Evolutionary conservation across 2,888 invertebrate species (phyloP).

Genomic region (Leucoptera coffeella): DNA sequence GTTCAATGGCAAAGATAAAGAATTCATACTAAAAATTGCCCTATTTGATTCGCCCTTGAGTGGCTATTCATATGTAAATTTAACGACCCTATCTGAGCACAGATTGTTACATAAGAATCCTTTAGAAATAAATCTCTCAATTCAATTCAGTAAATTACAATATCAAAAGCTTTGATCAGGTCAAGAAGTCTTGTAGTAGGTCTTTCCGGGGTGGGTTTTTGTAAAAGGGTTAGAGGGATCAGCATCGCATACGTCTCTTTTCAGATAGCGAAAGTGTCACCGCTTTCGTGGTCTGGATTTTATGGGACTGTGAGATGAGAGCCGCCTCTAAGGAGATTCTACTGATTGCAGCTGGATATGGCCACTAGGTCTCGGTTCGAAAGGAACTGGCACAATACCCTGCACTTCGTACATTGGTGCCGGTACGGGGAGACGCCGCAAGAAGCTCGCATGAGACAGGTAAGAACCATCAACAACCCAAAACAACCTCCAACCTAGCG

Average conservation of each 20-base stretch:
- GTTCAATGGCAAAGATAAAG: no score
- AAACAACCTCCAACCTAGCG: no score
- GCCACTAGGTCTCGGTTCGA: slow-evolving; percentile 53
- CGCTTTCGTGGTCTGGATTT: slow-evolving; percentile 25
- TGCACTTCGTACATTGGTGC: slow-evolving; percentile 65
- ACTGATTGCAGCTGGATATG: slow-evolving; percentile 53
- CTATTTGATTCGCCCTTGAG: no score
- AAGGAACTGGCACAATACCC: slow-evolving; percentile 61
- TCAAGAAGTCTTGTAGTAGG: no score
- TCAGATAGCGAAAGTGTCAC: slow-evolving; percentile 42
- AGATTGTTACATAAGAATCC: no score
- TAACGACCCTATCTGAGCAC: no score
- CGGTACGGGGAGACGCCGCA: slow-evolving; percentile 63
- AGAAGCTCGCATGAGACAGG: slow-evolving; percentile 64
- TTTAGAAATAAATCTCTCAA: no score
- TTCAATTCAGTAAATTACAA: no score
- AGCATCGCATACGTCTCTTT: slow-evolving; percentile 51
- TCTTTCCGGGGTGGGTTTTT: not conserved
- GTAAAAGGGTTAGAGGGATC: slow-evolving; percentile 22
- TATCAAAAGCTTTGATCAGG: no score
- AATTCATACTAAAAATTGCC: no score
- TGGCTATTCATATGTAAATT: no score
- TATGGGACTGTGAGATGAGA: slow-evolving; percentile 33
- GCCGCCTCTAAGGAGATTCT: slow-evolving; percentile 46
- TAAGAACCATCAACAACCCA: no score